These are phyloP conservation scores for Mesocentrotus franciscanus DNA, from an alignment of 53 echinoderm and acorn worm species.

Conservation along the genomic window DNA sequence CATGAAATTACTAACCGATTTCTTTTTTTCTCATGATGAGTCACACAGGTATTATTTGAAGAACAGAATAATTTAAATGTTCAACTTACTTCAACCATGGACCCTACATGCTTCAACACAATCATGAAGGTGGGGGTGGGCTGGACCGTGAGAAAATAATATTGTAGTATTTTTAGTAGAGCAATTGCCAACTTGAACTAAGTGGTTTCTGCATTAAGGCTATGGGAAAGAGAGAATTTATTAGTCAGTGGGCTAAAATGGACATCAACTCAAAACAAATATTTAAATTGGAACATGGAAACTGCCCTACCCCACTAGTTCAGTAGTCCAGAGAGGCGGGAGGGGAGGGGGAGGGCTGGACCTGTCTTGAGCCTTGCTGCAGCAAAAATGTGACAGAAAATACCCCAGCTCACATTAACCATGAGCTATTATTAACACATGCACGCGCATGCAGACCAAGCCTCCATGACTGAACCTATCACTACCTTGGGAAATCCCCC, in stretches of 20 bases:
- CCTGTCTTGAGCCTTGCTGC: not conserved
- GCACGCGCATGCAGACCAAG: not conserved
- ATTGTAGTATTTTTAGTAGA: no score
- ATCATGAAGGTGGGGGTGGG: no score
- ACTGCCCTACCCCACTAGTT: no score
- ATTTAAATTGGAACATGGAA: no score
- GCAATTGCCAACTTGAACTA: no score
- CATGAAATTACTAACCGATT: not conserved
- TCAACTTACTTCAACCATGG: no score
- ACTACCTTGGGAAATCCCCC: conserved; percentile 48
- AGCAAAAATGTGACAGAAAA: conserved; percentile 22
- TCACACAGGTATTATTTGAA: not conserved
- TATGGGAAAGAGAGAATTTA: no score
- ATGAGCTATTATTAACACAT: conserved; percentile 18
- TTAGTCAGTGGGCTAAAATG: no score
- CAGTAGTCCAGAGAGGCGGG: not conserved
- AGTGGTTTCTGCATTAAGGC: no score
- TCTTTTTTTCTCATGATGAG: not conserved
- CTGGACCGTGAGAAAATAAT: no score
- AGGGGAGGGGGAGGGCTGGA: not conserved
- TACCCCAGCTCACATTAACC: conserved; percentile 21
- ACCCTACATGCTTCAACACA: no score
- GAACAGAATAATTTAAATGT: not conserved
- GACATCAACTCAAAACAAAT: no score
- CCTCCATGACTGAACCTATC: conserved; percentile 9